A percentile compares a stretch with the other conserved stretches of the same genome.
These are phyloP conservation scores for Metalampra italica DNA, from an alignment of 2,888 invertebrate species.

Conservation along the genomic window DNA sequence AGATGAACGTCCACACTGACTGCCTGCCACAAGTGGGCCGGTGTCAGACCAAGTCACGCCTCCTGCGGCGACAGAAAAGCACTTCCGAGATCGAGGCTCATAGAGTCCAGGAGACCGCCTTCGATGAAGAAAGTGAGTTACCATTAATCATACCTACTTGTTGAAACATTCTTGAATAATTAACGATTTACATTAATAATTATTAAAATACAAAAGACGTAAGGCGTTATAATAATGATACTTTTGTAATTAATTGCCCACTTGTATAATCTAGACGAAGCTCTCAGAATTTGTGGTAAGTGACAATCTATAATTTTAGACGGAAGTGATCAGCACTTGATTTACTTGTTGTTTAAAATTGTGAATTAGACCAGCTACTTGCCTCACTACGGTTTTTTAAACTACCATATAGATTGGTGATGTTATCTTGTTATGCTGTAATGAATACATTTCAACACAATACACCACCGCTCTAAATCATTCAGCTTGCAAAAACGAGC, in stretches of 20 bases:
- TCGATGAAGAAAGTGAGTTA: slow-evolving; percentile 89
- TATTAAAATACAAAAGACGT: too few species aligned
- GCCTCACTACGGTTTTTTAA: too few species aligned
- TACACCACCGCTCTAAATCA: slow-evolving; percentile 36
- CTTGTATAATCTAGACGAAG: too few species aligned
- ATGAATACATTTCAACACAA: slow-evolving; percentile 19
- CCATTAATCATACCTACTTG: neutral
- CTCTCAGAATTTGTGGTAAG: too few species aligned
- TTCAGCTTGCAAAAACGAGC: slow-evolving; percentile 31
- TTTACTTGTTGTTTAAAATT: too few species aligned
- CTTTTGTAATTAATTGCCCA: too few species aligned
- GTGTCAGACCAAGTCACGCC: slow-evolving; percentile 91
- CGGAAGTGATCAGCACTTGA: too few species aligned
- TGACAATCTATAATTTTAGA: too few species aligned
- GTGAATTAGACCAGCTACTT: too few species aligned
- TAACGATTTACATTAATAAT: neutral
- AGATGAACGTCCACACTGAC: slow-evolving; percentile 93
- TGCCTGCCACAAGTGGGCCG: slow-evolving; percentile 90
- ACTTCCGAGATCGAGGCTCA: slow-evolving; percentile 89
- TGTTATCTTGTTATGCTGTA: neutral
- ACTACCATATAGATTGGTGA: neutral
- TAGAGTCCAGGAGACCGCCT: slow-evolving; percentile 80
- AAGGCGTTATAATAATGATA: too few species aligned
- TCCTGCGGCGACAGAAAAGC: slow-evolving; percentile 92
- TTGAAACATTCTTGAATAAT: neutral